Evolutionary conservation across 2,888 invertebrate genomes (phyloP), one percentile per base, ranked within the genome.

Genomic region (Noctuana brunneofusca): DNA sequence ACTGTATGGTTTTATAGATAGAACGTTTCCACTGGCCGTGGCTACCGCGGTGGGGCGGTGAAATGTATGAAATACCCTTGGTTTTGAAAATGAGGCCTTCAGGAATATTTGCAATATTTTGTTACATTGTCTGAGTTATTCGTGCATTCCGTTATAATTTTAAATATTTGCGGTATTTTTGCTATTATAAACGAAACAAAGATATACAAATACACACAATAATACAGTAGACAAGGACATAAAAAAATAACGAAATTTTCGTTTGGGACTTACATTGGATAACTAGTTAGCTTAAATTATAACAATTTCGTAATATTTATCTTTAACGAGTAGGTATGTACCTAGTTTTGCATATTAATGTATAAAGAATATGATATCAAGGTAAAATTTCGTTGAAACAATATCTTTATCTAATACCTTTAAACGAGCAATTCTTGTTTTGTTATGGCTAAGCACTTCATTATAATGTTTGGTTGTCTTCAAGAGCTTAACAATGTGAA

Each of bases 1-100:
- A 64, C 43, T 30, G 75, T 81, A 82, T 81, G 82, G 76, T 86
- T 87, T 80, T 86, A 86, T 87, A 86, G 76, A 86, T 87, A 86
- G 76, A 81, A 76, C 35, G 32, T n/a, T 54, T 48, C 20, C 16
- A 16, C 6, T 48, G 18, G 22, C 3, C 3, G 20, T 20, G 32
- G 11, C 6, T 32, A 8, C 12, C 3, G 46, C 54, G 27, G 62
- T 41, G 62, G 62, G 55, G 62, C 48, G 38, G 49, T 35, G 49
- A 55, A 62, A 62, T 18, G 41, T 3, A 11, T 50, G n/a, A 32
- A 5, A 12, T 27, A 5, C 60, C 41, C 54, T 60, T 60, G 60
- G 18, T 54, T 60, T 54, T 60, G 60, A 60, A 54, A 60, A 41
- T 24, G 4, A 38, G 20, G 32, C 58, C 50, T 54, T 54, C 46